Percentiles rank a stretch among this genome's conserved stretches.
phyloP scores from a whole-genome alignment of 2,888 invertebrate species.

The Melanostoma scalare region DNA sequence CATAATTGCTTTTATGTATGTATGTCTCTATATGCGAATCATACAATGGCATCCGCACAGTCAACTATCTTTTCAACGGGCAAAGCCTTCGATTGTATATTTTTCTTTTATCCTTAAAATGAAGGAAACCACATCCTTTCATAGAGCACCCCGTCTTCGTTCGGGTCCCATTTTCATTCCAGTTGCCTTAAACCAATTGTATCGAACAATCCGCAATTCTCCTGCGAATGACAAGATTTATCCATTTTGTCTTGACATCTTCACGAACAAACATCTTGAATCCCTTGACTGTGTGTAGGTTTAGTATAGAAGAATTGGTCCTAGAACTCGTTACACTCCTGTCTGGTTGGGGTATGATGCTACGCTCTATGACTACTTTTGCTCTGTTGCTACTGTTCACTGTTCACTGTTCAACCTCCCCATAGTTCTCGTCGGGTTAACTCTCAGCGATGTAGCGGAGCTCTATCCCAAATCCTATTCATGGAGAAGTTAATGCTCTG shows the following conservation, averaged over 20 bases:
- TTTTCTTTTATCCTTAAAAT: constrained; percentile 30
- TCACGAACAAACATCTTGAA: constrained; percentile 68
- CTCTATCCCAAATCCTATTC: constrained; percentile 34
- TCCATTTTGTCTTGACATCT: constrained; percentile 72
- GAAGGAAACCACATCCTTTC: constrained; percentile 33
- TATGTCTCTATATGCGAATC: constrained; percentile 17
- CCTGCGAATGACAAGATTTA: constrained; percentile 72
- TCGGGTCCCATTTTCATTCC: no score
- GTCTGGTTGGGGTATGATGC: not conserved
- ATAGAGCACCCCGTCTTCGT: not conserved
- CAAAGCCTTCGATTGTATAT: constrained; percentile 34
- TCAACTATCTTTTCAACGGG: not conserved
- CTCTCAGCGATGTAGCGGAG: not conserved
- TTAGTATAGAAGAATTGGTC: constrained; percentile 53
- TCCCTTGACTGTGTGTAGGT: constrained; percentile 38
- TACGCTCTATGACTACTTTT: constrained; percentile 35
- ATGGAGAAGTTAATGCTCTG: constrained; percentile 47
- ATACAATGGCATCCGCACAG: constrained; percentile 14
- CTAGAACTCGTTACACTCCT: constrained; percentile 34
- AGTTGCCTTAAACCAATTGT: constrained; percentile 50
- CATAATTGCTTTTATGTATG: constrained; percentile 61
- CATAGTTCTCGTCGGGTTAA: constrained; percentile 4
- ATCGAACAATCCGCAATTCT: constrained; percentile 66
- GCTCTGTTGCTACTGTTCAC: not conserved
- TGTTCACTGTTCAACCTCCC: constrained; percentile 1